phyloP scores from a whole-genome alignment of 2,888 invertebrate species.

The Pterostichus niger region DNA sequence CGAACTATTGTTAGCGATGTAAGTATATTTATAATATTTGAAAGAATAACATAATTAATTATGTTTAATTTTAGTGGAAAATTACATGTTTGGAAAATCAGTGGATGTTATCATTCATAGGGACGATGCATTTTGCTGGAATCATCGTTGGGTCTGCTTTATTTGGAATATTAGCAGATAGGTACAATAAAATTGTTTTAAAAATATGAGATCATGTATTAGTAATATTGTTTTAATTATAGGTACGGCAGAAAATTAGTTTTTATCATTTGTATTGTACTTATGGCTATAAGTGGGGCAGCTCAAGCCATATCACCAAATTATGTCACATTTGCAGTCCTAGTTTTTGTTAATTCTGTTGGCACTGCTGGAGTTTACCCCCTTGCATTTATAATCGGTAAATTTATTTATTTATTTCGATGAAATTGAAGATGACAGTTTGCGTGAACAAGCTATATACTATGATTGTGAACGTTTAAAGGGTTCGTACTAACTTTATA shows the following conservation, averaged over 20 bases:
- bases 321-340: slow-evolving; percentile 78
- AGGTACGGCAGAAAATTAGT: slow-evolving; percentile 82
- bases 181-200: slow-evolving; percentile 74
- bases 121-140: slow-evolving; percentile 82
- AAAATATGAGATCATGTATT: not conserved
- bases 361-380: slow-evolving; percentile 83
- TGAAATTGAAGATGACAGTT: no score
- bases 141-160: slow-evolving; percentile 81
- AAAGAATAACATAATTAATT: not conserved
- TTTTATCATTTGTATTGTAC: slow-evolving; percentile 80
- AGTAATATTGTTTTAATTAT: slow-evolving; percentile 67
- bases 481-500: slow-evolving; percentile 63
- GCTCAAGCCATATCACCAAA: slow-evolving; percentile 79
- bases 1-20: slow-evolving; percentile 81
- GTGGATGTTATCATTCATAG: slow-evolving; percentile 82
- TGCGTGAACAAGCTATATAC: not conserved
- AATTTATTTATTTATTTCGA: slow-evolving; percentile 21
- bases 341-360: slow-evolving; percentile 81
- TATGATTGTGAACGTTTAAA: not conserved
- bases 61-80: slow-evolving; percentile 77
- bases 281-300: slow-evolving; percentile 81
- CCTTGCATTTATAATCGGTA: slow-evolving; percentile 81
- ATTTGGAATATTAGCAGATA: slow-evolving; percentile 82
- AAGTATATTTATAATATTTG: slow-evolving; percentile 67
- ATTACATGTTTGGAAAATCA: slow-evolving; percentile 81